Evolutionary conservation across 2,113 vertebrate species (phyloP).

Genomic region (Edolisoma coerulescens): DNA sequence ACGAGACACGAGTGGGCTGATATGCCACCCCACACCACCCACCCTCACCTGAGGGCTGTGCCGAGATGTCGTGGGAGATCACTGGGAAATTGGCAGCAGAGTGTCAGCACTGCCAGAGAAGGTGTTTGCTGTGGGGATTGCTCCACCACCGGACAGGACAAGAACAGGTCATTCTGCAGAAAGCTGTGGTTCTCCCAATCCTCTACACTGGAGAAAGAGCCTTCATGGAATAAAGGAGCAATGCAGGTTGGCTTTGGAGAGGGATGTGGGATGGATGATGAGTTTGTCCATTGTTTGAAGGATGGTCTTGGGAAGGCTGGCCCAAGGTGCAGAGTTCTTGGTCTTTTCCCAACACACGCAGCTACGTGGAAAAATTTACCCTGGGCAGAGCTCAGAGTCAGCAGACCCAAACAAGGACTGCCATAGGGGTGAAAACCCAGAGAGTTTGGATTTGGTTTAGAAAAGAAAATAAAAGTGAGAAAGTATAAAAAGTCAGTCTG

Average conservation of each 20-base stretch:
- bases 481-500: neutral
- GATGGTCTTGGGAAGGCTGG: neutral
- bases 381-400: neutral
- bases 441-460: neutral
- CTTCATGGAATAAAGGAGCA: neutral
- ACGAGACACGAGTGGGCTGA: neutral
- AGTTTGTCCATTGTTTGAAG: neutral
- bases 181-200: neutral
- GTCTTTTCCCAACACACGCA: neutral
- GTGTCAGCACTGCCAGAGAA: neutral
- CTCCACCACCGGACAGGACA: neutral
- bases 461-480: neutral
- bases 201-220: neutral
- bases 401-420: neutral
- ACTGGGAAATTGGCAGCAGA: neutral
- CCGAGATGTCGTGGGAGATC: neutral
- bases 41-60: neutral
- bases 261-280: accelerated
- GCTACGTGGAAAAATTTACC: neutral
- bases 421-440: neutral
- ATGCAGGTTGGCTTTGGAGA: neutral
- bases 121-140: neutral
- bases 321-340: neutral
- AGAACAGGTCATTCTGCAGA: neutral
- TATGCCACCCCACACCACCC: neutral